A percentile compares a stretch with the other conserved stretches of the same genome.
Evolutionary conservation across 2,888 invertebrate species (phyloP).

Genomic region (Mimas tiliae): DNA sequence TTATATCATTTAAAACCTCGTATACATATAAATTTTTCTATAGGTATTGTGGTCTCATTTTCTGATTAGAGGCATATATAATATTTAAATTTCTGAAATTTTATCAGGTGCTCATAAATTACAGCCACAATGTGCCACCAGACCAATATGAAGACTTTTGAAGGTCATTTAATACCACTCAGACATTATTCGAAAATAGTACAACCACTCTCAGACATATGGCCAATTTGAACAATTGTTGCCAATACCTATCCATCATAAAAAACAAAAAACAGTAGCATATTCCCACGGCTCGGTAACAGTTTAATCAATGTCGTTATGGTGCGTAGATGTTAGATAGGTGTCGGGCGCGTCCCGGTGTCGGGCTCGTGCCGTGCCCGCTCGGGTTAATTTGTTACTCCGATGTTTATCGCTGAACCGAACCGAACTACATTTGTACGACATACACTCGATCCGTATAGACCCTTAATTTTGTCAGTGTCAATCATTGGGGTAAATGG

Average conservation of each 20-base stretch:
- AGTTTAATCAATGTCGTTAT: slow-evolving; percentile 72
- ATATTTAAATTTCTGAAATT: too few species aligned
- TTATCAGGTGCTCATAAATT: background rate
- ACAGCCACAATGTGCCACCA: background rate
- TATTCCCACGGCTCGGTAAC: slow-evolving; percentile 42
- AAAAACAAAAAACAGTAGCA: slow-evolving; percentile 38
- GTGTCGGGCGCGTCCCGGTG: slow-evolving; percentile 32
- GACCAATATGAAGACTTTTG: background rate
- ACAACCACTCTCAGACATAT: background rate
- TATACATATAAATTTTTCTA: too few species aligned
- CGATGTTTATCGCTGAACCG: slow-evolving; percentile 50
- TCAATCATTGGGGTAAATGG: slow-evolving; percentile 46
- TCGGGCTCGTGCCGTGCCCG: slow-evolving; percentile 46
- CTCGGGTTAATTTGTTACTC: slow-evolving; percentile 73
- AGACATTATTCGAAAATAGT: background rate
- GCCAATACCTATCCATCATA: slow-evolving; percentile 22
- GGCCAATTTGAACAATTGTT: slow-evolving; percentile 24
- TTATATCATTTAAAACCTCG: background rate
- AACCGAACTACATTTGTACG: slow-evolving; percentile 57
- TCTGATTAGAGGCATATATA: too few species aligned
- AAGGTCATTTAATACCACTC: background rate
- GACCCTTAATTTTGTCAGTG: slow-evolving; percentile 59
- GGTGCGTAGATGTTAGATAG: slow-evolving; percentile 64
- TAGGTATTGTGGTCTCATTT: too few species aligned
- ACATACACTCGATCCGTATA: slow-evolving; percentile 51